Evolutionary conservation across 1,140 invertebrate species (phyloP), one percentile per base, ranked within the genome.

Genomic region (Calycopis cecrops): DNA sequence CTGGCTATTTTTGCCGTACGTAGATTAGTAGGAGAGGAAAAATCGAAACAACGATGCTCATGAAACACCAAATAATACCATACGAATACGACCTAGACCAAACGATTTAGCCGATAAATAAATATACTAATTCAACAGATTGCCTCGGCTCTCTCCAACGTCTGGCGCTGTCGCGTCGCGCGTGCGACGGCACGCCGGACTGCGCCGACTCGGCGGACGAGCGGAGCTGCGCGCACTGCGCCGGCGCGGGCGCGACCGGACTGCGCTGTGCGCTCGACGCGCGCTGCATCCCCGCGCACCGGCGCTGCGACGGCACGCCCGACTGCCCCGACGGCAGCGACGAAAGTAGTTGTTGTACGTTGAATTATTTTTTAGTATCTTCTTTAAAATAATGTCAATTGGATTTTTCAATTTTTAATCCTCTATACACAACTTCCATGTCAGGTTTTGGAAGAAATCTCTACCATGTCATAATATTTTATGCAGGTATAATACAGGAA

Each of bases 281-380:
- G 52, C 88, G 89, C 9, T 97, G 96, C 73, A 91, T 97, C 60
- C 90, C 92, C 0, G 84, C 85, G 4, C 88, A 89, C 35, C 91
- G 93, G 62, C 90, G 93, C 53, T 97, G 96, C 77, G 94, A 96
- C 74, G 95, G 95, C 37, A 91, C 92, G 48, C 84, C 90, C 0
- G 95, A 97, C 77, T 97, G 96, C 72, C 91, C 94, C 0, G 94
- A 96, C 76, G 95, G 93, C 10, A 94, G 93, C 60, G 96, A 97
- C 64, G 96, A 97, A 76, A 91, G 92, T 70, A 92, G 93, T 67
- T 97, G 96, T 70, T 86, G 95, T 96, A 86, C 93, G 94, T 91
- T 40, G 21, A n/a, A n/a, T n/a, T 28, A 28, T 28, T 28, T 28
- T 28, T 3, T 3, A 3, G 2, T 6, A 3, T 28, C 2, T 28